Base-by-base conservation (phyloP, 2,888 invertebrate species). In the Neelides folsomi region DNA sequence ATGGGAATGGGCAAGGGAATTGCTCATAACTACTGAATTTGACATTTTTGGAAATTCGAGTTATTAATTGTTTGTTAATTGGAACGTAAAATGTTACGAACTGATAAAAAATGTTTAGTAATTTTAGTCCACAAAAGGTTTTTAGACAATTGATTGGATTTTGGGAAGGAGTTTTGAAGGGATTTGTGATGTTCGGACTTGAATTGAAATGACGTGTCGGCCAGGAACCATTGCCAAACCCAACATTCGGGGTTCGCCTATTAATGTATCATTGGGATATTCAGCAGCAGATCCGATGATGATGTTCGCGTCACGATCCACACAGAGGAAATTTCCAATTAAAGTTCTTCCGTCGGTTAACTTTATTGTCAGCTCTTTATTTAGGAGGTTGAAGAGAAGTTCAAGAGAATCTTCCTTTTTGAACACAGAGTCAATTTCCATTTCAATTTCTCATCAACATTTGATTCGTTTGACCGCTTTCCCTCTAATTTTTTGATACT, bases 191-290 rank as follows among this genome's bases (percentile, higher is more conserved):
- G 45, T 5, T 19, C n/a, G 16, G n/a, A 59, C 56, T 39, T 52
- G 51, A 35, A 64, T 62, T 16, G 64, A 60, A 15, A 59, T 53
- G 38, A 59, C 62, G 51, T 64, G 64, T 34, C 64, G 57, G 20
- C 64, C 64, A 40, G 64, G 64, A n/a, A 64, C 60, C 64, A 64
- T 64, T 36, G 64, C 64, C 40, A 64, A 50, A 38, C 64, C 64
- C 35, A 64, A 49, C 8, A 62, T 54, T 42, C 64, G 50, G n/a
- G 59, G 59, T 53, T 62, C 64, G 12, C 64, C 64, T n/a, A 52
- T 13, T 40, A 59, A 41, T 13, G 54, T 47, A 18, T 55, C 58
- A 50, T 56, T 58, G 1, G 62, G 53, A 41, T 64, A 64, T 44
- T 64, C 64, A 0, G 59, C 51, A 12, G 64, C 64, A 1, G 60